Conservation (phyloP, 2,113 vertebrate genomes). For the Poecilia latipinna region DNA sequence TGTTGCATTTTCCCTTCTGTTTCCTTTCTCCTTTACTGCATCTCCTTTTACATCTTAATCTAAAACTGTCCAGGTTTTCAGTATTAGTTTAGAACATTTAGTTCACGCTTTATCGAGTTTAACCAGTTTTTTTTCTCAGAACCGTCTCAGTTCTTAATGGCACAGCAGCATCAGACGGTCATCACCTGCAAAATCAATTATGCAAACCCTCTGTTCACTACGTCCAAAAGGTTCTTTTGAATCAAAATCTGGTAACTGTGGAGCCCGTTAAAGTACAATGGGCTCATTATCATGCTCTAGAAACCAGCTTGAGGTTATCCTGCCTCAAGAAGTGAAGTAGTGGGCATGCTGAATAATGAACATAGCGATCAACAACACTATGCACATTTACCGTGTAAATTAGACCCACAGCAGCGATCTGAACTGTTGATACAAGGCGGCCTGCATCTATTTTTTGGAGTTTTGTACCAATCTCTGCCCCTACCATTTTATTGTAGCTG, state of each 20-base stretch:
- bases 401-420: neutral
- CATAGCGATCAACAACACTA: neutral
- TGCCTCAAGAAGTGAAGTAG: neutral
- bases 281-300: neutral
- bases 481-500: neutral
- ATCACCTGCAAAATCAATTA: too few species aligned
- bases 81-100: neutral
- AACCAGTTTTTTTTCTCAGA: neutral
- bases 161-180: neutral
- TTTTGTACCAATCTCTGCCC: neutral
- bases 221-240: too few species aligned
- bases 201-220: too few species aligned
- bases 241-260: too few species aligned
- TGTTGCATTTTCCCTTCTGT: conserved; percentile 36
- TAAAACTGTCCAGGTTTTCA: conserved; percentile 60
- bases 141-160: neutral
- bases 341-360: neutral
- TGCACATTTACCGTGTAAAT: neutral
- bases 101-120: neutral
- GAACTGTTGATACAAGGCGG: neutral
- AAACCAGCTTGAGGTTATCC: neutral
- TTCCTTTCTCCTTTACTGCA: conserved; percentile 44
- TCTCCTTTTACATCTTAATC: conserved; percentile 52
- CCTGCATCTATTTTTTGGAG: neutral
- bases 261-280: too few species aligned